Conservation (phyloP, 2,888 invertebrate species). For the Tupiocoris notatus region DNA sequence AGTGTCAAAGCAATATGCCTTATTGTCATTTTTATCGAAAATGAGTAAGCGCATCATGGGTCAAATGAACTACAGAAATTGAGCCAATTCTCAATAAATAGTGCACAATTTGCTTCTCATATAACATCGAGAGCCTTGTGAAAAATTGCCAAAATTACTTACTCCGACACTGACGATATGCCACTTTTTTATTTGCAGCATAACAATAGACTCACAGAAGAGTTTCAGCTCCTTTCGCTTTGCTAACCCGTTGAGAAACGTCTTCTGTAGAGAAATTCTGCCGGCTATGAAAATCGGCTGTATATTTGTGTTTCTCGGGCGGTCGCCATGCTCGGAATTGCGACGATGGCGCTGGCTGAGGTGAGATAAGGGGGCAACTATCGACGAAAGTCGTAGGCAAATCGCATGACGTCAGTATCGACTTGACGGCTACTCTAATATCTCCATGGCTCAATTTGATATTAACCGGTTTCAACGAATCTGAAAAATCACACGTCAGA, state of each 20-base stretch:
- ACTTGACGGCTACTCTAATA: constrained; percentile 70
- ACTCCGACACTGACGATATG: no score
- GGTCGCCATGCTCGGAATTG: neutral
- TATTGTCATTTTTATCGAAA: no score
- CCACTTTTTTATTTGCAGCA: no score
- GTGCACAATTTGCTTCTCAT: no score
- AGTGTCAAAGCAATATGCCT: no score
- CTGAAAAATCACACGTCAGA: no score
- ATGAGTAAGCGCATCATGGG: no score
- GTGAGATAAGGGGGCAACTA: constrained; percentile 57
- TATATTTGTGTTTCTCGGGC: neutral
- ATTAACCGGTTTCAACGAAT: constrained; percentile 66
- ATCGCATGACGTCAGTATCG: constrained; percentile 76
- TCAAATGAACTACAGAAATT: no score
- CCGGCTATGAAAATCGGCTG: neutral
- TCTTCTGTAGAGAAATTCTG: constrained; percentile 11
- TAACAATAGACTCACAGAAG: constrained; percentile 20
- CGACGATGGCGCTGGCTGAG: neutral
- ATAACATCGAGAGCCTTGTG: no score
- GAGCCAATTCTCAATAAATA: no score
- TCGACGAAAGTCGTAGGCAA: constrained; percentile 85
- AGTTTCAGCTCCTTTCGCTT: constrained; percentile 30
- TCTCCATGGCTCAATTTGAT: constrained; percentile 68
- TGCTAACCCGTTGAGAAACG: neutral
- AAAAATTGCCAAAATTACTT: no score